Conservation (phyloP, 2,888 invertebrate species). For the Spodoptera picta region DNA sequence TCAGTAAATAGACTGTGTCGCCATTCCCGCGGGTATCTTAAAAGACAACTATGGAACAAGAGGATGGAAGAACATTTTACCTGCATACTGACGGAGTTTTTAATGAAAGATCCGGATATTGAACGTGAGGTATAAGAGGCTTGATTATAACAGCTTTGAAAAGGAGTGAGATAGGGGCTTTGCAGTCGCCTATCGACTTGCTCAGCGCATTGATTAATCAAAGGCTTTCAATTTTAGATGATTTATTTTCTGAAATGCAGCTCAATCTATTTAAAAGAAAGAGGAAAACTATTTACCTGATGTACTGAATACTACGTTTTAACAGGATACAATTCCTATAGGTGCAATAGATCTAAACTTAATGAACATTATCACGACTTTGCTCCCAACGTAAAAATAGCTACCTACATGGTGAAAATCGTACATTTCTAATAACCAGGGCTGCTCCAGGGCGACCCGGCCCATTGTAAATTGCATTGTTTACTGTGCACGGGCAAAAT, state of each 20-base stretch:
- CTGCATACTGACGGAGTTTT: neutral
- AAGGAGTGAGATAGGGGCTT: neutral
- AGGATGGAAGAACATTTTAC: neutral
- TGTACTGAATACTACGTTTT: no score
- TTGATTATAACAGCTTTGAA: slow-evolving; percentile 2
- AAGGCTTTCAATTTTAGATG: slow-evolving; percentile 22
- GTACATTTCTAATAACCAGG: slow-evolving; percentile 6
- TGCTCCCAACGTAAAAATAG: neutral
- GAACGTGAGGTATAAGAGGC: neutral
- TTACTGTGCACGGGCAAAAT: slow-evolving; percentile 40
- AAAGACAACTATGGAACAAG: slow-evolving; percentile 1
- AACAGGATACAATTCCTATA: no score
- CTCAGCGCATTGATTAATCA: slow-evolving; percentile 31
- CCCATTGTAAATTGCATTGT: slow-evolving; percentile 47
- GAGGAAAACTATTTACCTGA: no score
- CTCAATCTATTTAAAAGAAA: slow-evolving; percentile 5
- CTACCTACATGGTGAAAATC: neutral
- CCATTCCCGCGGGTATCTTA: neutral
- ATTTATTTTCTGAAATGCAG: slow-evolving; percentile 12
- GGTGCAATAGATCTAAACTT: no score
- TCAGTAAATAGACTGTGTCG: slow-evolving; percentile 6
- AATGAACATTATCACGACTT: no score
- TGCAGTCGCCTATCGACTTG: slow-evolving; percentile 3
- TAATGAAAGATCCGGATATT: slow-evolving; percentile 7
- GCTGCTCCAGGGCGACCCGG: slow-evolving; percentile 15